Evolutionary conservation across 1,140 invertebrate species (phyloP).

Genomic region (Phortica variegata): DNA sequence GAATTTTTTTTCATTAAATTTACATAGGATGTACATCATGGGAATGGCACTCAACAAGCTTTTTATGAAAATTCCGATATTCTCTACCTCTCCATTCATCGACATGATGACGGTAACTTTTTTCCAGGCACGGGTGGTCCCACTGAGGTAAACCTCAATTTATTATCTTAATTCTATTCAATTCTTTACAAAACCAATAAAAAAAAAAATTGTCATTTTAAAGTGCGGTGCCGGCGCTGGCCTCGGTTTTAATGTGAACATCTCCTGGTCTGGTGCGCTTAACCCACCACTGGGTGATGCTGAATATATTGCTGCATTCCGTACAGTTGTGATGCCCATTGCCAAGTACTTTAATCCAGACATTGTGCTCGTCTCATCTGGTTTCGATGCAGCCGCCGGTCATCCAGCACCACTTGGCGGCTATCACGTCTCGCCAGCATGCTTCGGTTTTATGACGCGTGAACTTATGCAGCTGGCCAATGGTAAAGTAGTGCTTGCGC

Average conservation of each 20-base stretch:
- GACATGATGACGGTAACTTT: conserved; percentile 99
- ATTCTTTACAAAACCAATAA: background rate
- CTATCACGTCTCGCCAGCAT: conserved; percentile 88
- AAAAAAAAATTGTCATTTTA: background rate
- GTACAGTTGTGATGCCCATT: conserved; percentile 89
- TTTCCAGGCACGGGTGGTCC: conserved; percentile 96
- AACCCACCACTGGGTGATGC: conserved; percentile 94
- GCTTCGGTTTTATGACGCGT: conserved; percentile 96
- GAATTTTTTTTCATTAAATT: conserved; percentile 1
- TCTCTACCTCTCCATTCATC: conserved; percentile 95
- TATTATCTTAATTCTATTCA: conserved; percentile 1
- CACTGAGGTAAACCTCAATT: conserved; percentile 65
- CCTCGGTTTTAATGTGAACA: conserved; percentile 95
- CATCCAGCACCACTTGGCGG: conserved; percentile 93
- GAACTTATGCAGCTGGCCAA: conserved; percentile 87
- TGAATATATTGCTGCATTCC: conserved; percentile 96
- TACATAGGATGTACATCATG: conserved; percentile 95
- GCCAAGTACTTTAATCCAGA: conserved; percentile 92
- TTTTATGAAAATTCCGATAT: conserved; percentile 96
- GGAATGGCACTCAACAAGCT: conserved; percentile 98
- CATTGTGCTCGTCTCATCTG: conserved; percentile 93
- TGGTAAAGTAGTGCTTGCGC: conserved; percentile 82
- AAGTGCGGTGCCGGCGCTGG: conserved; percentile 84
- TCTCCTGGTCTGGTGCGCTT: conserved; percentile 91
- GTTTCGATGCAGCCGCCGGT: conserved; percentile 94